phyloP scores from a whole-genome alignment of 1,140 invertebrate species.

The Zaprionus lachaisei region DNA sequence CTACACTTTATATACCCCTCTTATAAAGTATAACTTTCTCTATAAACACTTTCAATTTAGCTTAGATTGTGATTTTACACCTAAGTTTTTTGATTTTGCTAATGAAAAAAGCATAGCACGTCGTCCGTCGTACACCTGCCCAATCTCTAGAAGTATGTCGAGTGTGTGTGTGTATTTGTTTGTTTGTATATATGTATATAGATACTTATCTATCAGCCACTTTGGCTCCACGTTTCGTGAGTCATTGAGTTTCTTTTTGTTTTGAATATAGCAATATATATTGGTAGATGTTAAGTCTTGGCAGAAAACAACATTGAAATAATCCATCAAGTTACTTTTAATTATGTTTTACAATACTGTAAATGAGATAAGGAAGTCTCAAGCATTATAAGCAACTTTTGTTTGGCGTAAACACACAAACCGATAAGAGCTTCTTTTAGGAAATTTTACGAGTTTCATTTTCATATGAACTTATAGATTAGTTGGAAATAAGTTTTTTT shows the following conservation, averaged over 20 bases:
- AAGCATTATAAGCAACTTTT: background rate
- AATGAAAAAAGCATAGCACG: slow-evolving; percentile 27
- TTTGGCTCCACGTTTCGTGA: slow-evolving; percentile 11
- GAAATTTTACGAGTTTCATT: background rate
- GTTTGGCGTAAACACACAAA: background rate
- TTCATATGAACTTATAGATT: slow-evolving; percentile 4
- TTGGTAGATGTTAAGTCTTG: background rate
- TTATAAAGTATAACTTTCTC: too few species aligned
- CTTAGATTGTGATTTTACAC: background rate
- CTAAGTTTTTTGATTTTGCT: slow-evolving; percentile 31
- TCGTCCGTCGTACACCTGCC: slow-evolving; percentile 13
- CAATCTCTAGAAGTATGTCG: background rate
- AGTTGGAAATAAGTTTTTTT: background rate
- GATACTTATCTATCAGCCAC: slow-evolving; percentile 33
- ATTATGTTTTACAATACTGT: background rate
- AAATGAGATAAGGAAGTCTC: background rate
- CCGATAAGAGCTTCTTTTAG: slow-evolving; percentile 7
- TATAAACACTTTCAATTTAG: background rate
- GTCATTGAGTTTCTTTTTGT: slow-evolving; percentile 6
- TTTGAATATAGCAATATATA: background rate
- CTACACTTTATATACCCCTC: too few species aligned
- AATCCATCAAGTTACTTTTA: background rate
- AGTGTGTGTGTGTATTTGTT: background rate
- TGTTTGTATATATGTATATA: slow-evolving; percentile 31
- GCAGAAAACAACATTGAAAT: background rate